Conservation (phyloP, 2,113 vertebrate genomes). For the Ptyas mucosa region DNA sequence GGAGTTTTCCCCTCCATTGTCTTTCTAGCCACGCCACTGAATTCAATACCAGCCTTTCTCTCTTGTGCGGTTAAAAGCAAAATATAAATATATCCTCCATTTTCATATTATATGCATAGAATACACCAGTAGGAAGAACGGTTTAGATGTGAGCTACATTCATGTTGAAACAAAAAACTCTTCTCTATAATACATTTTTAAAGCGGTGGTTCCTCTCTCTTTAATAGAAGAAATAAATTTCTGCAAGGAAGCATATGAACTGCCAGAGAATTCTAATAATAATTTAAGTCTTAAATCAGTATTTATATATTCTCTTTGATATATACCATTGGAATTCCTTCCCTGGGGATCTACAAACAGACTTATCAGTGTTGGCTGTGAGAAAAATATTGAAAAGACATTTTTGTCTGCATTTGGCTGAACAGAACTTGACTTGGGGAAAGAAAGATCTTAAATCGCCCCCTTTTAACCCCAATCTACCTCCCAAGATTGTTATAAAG, state of each 20-base stretch:
- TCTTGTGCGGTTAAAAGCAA: conserved; percentile 72
- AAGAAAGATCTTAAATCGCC: neutral
- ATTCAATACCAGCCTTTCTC: conserved; percentile 76
- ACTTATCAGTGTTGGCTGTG: neutral
- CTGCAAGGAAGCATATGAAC: conserved; percentile 29
- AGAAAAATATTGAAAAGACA: neutral
- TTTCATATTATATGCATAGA: conserved; percentile 63
- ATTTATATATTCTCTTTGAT: neutral
- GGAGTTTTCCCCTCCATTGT: conserved; percentile 48
- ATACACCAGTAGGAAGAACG: conserved; percentile 64
- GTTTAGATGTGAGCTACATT: conserved; percentile 64
- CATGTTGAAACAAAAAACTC: conserved; percentile 13
- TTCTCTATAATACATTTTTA: neutral
- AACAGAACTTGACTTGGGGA: neutral
- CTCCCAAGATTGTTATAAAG: neutral
- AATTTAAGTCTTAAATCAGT: neutral
- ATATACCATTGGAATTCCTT: neutral
- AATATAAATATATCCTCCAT: conserved; percentile 72
- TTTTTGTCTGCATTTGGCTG: neutral
- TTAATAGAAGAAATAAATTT: conserved; percentile 8
- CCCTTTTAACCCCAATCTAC: neutral
- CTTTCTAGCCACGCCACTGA: conserved; percentile 79
- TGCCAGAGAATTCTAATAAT: neutral
- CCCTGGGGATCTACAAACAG: neutral
- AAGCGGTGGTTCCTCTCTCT: conserved; percentile 27